Conservation (phyloP, 1,140 invertebrate species). For the Choristoneura fumiferana region DNA sequence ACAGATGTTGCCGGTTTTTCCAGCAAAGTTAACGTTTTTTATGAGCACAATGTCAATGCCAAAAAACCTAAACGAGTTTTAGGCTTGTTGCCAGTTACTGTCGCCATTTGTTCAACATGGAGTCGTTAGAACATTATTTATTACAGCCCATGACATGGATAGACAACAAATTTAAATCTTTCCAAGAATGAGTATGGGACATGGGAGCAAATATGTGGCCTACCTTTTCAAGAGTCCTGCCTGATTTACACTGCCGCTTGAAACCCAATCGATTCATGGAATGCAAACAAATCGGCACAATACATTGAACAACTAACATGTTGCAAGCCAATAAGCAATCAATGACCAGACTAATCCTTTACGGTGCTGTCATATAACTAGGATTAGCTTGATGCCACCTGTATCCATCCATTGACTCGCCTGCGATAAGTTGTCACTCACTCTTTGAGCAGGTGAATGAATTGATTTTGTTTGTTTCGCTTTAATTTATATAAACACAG, state of each 20-base stretch:
- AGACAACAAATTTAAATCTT: neutral
- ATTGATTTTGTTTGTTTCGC: neutral
- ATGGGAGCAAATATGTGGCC: slow-evolving; percentile 17
- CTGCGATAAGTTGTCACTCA: neutral
- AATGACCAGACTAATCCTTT: slow-evolving; percentile 22
- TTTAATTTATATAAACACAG: neutral
- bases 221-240: slow-evolving; percentile 8
- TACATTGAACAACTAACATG: slow-evolving; percentile 18
- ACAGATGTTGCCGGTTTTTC: too few relatives aligned
- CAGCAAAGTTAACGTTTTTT: too few relatives aligned
- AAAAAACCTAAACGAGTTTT: neutral
- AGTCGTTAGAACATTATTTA: neutral
- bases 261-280: slow-evolving; percentile 9
- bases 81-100: neutral
- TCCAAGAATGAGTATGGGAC: neutral
- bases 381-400: slow-evolving; percentile 20
- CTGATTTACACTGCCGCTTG: slow-evolving; percentile 2
- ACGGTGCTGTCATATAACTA: slow-evolving; percentile 15
- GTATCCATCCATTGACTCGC: neutral
- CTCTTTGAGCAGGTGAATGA: neutral
- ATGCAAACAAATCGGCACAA: slow-evolving; percentile 18
- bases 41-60: neutral
- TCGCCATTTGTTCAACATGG: neutral
- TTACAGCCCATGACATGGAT: neutral
- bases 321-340: slow-evolving; percentile 25